Evolutionary conservation across 1,140 invertebrate species (phyloP).

Genomic region (Macrosteles quadrilineatus): DNA sequence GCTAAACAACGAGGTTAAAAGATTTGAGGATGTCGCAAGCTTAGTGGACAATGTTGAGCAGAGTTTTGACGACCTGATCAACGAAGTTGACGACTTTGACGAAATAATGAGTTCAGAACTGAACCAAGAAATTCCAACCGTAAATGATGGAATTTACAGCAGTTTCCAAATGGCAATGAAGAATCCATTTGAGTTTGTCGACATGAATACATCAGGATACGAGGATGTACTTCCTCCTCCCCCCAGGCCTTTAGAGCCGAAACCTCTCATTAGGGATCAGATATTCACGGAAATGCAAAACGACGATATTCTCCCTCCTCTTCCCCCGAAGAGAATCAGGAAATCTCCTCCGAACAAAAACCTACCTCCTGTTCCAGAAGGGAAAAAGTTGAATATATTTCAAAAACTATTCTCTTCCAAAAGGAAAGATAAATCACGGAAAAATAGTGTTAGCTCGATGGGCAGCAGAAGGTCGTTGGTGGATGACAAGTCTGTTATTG

Average conservation of each 20-base stretch:
- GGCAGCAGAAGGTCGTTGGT: conserved; percentile 26
- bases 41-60: conserved; percentile 37
- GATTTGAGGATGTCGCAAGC: background rate
- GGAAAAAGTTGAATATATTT: conserved; percentile 62
- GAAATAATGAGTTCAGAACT: conserved; percentile 28
- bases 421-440: conserved; percentile 39
- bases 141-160: conserved; percentile 59
- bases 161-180: conserved; percentile 84
- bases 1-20: background rate
- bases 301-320: conserved; percentile 64
- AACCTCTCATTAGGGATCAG: conserved; percentile 48
- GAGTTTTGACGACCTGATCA: conserved; percentile 50
- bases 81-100: conserved; percentile 42
- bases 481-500: background rate
- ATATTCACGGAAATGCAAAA: conserved; percentile 1
- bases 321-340: conserved; percentile 75
- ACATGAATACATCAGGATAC: conserved; percentile 56
- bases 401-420: conserved; percentile 61
- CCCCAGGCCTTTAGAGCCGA: conserved; percentile 49
- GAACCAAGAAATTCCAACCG: background rate
- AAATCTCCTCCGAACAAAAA: conserved; percentile 57
- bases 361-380: conserved; percentile 50
- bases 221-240: conserved; percentile 55
- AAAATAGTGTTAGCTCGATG: conserved; percentile 35
- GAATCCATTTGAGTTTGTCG: conserved; percentile 68